phyloP scores from a whole-genome alignment of 1,140 invertebrate species.

The Pseudomyrmex sp. region DNA sequence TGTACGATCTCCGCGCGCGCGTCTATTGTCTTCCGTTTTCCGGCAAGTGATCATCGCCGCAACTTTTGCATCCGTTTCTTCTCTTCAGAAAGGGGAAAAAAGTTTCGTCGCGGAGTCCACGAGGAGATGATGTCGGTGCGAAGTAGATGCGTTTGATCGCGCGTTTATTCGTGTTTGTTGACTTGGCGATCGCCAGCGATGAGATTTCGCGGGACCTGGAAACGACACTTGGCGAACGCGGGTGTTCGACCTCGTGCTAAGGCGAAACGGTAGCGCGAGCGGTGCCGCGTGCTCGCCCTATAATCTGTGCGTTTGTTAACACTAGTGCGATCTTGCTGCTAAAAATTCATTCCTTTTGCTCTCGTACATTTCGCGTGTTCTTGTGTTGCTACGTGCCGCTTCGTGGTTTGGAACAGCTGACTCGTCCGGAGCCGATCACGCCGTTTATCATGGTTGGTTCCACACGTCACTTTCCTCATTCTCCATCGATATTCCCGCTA shows the following conservation, averaged over 20 bases:
- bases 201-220: conserved; percentile 77
- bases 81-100: background rate
- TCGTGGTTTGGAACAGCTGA: background rate
- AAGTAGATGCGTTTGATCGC: background rate
- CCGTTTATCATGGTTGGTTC: conserved; percentile 35
- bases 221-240: conserved; percentile 70
- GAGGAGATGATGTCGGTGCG: background rate
- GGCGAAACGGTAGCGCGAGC: conserved; percentile 36
- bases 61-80: too few relatives aligned
- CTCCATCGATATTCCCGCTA: too few relatives aligned
- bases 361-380: background rate
- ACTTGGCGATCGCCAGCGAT: conserved; percentile 43
- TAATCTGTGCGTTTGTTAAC: too few relatives aligned
- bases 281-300: background rate
- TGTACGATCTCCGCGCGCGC: too few relatives aligned
- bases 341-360: too few relatives aligned
- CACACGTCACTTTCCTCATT: too few relatives aligned
- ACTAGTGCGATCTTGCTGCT: background rate
- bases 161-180: background rate
- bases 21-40: too few relatives aligned
- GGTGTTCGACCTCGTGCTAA: conserved; percentile 70
- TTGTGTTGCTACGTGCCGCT: background rate
- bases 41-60: too few relatives aligned
- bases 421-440: background rate
- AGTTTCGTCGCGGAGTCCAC: background rate